Conservation (phyloP, 2,113 vertebrate genomes). For the Anarrhichthys ocellatus region DNA sequence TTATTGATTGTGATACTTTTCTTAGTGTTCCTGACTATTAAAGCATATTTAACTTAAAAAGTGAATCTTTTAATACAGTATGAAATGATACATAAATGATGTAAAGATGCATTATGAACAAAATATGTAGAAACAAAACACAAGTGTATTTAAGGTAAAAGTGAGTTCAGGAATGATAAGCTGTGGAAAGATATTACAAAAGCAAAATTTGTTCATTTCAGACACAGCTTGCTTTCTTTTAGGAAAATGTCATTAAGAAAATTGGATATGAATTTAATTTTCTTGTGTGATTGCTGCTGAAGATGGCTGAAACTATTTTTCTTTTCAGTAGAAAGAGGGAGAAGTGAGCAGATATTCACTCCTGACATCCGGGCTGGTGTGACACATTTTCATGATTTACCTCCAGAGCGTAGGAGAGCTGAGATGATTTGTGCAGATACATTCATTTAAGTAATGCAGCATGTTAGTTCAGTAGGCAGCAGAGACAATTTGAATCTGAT, state of each 20-base stretch:
- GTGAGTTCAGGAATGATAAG: background rate
- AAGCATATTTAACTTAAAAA: background rate
- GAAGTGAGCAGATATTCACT: background rate
- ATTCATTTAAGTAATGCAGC: slow-evolving; percentile 8
- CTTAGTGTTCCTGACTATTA: background rate
- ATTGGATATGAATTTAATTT: background rate
- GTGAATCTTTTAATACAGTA: background rate
- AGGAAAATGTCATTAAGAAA: slow-evolving; percentile 6
- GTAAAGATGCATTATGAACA: background rate
- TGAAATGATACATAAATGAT: background rate
- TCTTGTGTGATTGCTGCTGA: background rate
- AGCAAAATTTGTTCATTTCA: background rate
- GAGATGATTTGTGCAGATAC: slow-evolving; percentile 1
- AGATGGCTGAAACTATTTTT: background rate
- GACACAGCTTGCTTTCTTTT: background rate
- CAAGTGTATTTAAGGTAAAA: background rate
- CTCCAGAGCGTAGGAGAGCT: background rate
- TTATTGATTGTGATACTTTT: background rate
- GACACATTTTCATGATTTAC: slow-evolving; percentile 9
- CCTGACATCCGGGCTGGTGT: background rate
- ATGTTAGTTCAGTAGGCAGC: background rate
- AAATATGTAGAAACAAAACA: background rate
- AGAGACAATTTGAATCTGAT: slow-evolving; percentile 12
- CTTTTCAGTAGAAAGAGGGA: background rate
- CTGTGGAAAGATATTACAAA: background rate